A percentile compares a stretch with the other conserved stretches of the same genome.
These are phyloP conservation scores for Bombus waltoni DNA, from an alignment of 1,140 invertebrate genomes.

Conservation along the genomic window DNA sequence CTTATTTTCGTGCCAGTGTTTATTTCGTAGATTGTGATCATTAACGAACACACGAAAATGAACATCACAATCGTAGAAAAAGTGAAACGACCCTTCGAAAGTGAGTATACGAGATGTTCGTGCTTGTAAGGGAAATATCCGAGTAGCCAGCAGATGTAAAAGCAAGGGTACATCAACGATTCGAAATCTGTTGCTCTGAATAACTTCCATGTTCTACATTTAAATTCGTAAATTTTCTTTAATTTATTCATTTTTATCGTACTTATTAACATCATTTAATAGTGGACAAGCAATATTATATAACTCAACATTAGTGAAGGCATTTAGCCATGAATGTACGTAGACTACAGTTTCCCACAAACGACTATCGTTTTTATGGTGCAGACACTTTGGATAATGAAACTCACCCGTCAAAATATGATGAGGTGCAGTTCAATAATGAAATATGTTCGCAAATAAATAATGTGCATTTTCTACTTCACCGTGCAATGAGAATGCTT, in stretches of 20 bases:
- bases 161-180: conserved; percentile 63
- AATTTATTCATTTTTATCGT: neutral
- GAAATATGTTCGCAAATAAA: neutral
- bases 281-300: no score
- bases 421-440: neutral
- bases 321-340: rapidly evolving
- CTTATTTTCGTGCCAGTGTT: conserved; percentile 39
- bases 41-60: neutral
- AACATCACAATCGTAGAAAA: conserved; percentile 45
- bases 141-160: conserved; percentile 54
- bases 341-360: no score
- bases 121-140: conserved; percentile 68
- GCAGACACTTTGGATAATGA: neutral
- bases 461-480: neutral
- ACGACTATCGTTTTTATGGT: neutral
- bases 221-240: neutral
- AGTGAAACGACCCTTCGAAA: conserved; percentile 29
- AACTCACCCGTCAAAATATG: neutral
- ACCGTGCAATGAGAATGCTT: neutral
- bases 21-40: conserved; percentile 58
- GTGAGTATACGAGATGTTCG: neutral
- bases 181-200: conserved; percentile 61
- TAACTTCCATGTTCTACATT: conserved; percentile 47
- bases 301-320: neutral
- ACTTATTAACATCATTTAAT: neutral